These are phyloP conservation scores for Phalacrocorax carbo DNA, from an alignment of 2,113 vertebrate species.

Conservation along the genomic window DNA sequence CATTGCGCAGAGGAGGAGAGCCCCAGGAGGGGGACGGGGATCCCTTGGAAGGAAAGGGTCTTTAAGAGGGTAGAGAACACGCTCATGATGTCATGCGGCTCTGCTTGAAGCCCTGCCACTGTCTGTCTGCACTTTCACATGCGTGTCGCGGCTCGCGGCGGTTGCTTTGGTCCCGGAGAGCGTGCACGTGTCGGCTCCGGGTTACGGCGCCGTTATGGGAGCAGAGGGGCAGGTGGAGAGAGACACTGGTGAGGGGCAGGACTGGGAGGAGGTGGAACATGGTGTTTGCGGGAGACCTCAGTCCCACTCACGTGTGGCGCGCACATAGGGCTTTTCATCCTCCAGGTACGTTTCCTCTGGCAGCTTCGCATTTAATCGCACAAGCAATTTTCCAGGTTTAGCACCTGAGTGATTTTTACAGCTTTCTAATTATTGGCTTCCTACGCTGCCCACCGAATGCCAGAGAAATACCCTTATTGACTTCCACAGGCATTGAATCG, in stretches of 20 bases:
- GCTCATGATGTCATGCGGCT: background rate
- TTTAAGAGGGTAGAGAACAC: background rate
- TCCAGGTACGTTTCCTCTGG: background rate
- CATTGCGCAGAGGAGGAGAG: background rate
- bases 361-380: background rate
- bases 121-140: background rate
- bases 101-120: background rate
- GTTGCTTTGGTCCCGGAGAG: background rate
- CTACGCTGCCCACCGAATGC: accelerated
- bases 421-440: background rate
- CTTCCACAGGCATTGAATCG: background rate
- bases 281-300: background rate
- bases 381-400: background rate
- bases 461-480: background rate
- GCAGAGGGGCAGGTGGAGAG: background rate
- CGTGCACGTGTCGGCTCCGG: background rate
- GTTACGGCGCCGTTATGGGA: background rate
- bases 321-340: background rate
- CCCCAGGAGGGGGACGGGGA: background rate
- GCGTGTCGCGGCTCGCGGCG: background rate
- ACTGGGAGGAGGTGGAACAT: background rate
- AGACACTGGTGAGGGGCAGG: background rate
- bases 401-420: background rate
- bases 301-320: accelerated
- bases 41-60: background rate